phyloP scores from a whole-genome alignment of 2,888 invertebrate species.

The Tachina fera region DNA sequence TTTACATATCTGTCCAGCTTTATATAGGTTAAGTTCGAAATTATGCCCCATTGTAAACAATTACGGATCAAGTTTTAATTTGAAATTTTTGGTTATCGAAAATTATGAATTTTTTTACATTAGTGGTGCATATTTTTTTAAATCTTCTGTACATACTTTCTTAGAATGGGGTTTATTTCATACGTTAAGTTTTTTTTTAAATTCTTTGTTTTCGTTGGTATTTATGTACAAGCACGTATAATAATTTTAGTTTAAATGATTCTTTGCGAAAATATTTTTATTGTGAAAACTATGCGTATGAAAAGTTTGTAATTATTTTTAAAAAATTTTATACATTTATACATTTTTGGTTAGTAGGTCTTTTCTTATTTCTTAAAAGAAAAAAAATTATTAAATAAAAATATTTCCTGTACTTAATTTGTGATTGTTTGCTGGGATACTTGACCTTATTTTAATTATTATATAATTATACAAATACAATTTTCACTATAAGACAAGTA shows the following conservation, averaged over 20 bases:
- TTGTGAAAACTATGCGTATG: neutral
- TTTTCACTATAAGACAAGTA: too few relatives aligned
- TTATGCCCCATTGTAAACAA: neutral
- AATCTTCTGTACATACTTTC: neutral
- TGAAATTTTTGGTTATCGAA: neutral
- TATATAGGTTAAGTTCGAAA: conserved; percentile 37
- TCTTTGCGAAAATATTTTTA: conserved; percentile 17
- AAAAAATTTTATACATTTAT: neutral
- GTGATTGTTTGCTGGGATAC: conserved; percentile 28
- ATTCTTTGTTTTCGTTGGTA: neutral
- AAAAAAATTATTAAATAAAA: neutral
- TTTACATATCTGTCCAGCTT: conserved; percentile 29
- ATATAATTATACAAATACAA: neutral
- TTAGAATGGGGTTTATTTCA: neutral
- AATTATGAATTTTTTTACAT: neutral
- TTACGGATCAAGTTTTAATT: neutral
- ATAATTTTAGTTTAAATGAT: neutral
- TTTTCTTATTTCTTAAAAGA: neutral
- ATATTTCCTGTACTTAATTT: neutral
- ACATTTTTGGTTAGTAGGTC: conserved; percentile 32
- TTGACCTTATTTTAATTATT: neutral
- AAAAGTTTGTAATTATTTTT: conserved; percentile 23
- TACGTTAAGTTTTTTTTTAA: neutral
- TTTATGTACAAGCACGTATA: neutral
- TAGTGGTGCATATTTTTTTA: neutral